Evolutionary conservation across 1,140 invertebrate species (phyloP).

Genomic region (Nephila pilipes): DNA sequence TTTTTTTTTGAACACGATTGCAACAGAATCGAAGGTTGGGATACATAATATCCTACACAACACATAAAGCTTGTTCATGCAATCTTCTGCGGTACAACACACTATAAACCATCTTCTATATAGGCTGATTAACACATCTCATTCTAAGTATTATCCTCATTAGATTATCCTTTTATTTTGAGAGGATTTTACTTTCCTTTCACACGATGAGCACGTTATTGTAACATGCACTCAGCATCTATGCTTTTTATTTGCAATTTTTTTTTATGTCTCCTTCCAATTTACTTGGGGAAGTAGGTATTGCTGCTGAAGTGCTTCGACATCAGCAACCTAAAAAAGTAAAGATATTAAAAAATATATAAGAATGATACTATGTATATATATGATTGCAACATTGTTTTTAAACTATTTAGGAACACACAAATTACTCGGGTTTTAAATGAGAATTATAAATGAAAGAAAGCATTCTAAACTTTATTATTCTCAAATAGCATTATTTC

Average conservation of each 20-base stretch:
- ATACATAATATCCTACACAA: constrained; percentile 35
- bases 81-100: constrained; percentile 35
- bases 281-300: constrained; percentile 16
- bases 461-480: too few species aligned
- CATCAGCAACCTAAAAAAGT: constrained; percentile 25
- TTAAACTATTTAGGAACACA: too few species aligned
- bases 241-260: constrained; percentile 1
- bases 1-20: not conserved
- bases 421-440: too few species aligned
- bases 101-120: constrained; percentile 6
- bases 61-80: constrained; percentile 60
- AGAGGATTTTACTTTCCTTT: constrained; percentile 36
- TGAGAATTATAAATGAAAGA: too few species aligned
- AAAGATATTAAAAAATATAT: not conserved
- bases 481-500: too few species aligned
- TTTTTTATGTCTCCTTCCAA: constrained; percentile 43
- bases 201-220: constrained; percentile 16
- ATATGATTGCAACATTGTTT: too few species aligned
- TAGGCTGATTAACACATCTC: not conserved
- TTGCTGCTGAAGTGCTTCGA: constrained; percentile 3
- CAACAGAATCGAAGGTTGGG: constrained; percentile 6
- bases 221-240: constrained; percentile 28
- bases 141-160: constrained; percentile 44
- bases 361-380: too few species aligned
- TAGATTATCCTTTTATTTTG: constrained; percentile 6